Percentiles rank a stretch among this genome's conserved stretches.
These are phyloP conservation scores for Rhagonycha lutea DNA, from an alignment of 2,888 invertebrate species.

Conservation along the genomic window DNA sequence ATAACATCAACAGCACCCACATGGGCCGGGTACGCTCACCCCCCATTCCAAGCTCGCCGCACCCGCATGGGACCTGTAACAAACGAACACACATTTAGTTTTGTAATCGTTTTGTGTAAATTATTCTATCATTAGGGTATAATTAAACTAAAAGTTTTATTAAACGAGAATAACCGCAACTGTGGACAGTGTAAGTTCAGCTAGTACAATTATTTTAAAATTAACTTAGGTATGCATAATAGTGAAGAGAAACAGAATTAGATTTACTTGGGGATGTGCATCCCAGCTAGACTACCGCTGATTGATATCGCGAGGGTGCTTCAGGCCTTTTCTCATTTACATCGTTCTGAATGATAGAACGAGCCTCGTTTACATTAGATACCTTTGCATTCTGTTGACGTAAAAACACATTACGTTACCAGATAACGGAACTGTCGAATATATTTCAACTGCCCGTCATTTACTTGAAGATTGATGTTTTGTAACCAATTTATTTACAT, in stretches of 20 bases:
- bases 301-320: slow-evolving; percentile 29
- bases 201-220: slow-evolving; percentile 5
- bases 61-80: slow-evolving; percentile 53
- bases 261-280: slow-evolving; percentile 23
- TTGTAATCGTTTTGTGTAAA: slow-evolving; percentile 13
- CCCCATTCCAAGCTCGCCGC: slow-evolving; percentile 51
- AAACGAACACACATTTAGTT: slow-evolving; percentile 30
- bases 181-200: background rate
- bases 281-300: slow-evolving; percentile 25
- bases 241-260: slow-evolving; percentile 18
- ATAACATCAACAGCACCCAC: slow-evolving; percentile 60
- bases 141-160: slow-evolving; percentile 16
- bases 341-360: slow-evolving; percentile 28
- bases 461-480: slow-evolving; percentile 27
- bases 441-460: slow-evolving; percentile 27
- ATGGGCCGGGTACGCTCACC: slow-evolving; percentile 52
- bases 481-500: slow-evolving; percentile 1
- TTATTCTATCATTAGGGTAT: slow-evolving; percentile 11
- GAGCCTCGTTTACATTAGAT: slow-evolving; percentile 28
- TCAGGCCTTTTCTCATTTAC: slow-evolving; percentile 25
- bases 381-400: slow-evolving; percentile 26
- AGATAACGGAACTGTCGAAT: slow-evolving; percentile 29
- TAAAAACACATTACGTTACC: slow-evolving; percentile 29
- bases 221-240: slow-evolving; percentile 20
- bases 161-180: slow-evolving; percentile 6